Conservation (phyloP, 2,797 vertebrate species). For the Miichthys miiuy region DNA sequence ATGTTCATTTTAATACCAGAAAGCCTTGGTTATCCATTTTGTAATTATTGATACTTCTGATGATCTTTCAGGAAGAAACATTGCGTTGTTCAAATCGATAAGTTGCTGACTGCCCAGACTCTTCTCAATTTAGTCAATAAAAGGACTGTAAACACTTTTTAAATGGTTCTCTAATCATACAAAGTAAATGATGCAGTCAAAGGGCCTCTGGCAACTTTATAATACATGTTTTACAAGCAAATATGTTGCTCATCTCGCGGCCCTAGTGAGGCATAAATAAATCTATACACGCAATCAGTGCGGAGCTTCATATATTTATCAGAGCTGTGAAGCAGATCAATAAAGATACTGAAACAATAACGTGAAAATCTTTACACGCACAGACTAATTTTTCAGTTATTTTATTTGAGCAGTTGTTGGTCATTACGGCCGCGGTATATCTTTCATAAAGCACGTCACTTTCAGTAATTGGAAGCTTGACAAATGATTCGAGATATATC, state of each 20-base stretch:
- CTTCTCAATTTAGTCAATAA: conserved; percentile 74
- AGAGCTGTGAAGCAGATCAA: conserved; percentile 71
- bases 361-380: conserved; percentile 55
- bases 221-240: conserved; percentile 83
- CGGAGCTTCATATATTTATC: conserved; percentile 69
- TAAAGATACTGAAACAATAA: conserved; percentile 62
- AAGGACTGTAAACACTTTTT: conserved; percentile 76
- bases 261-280: conserved; percentile 73
- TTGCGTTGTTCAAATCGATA: conserved; percentile 53
- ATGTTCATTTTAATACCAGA: neutral
- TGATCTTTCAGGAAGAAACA: conserved; percentile 44
- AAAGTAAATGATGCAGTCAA: conserved; percentile 78
- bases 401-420: conserved; percentile 32
- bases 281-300: conserved; percentile 79
- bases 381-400: conserved; percentile 25
- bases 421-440: conserved; percentile 19
- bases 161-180: conserved; percentile 80
- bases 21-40: conserved; percentile 5
- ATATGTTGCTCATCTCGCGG: conserved; percentile 74
- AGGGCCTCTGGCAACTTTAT: conserved; percentile 70
- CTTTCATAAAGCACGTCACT: conserved; percentile 11
- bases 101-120: conserved; percentile 61
- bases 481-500: conserved; percentile 27
- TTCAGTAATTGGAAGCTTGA: conserved; percentile 37
- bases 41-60: conserved; percentile 16